phyloP scores from a whole-genome alignment of 2,888 invertebrate species.

The Gasteruption jaculator region DNA sequence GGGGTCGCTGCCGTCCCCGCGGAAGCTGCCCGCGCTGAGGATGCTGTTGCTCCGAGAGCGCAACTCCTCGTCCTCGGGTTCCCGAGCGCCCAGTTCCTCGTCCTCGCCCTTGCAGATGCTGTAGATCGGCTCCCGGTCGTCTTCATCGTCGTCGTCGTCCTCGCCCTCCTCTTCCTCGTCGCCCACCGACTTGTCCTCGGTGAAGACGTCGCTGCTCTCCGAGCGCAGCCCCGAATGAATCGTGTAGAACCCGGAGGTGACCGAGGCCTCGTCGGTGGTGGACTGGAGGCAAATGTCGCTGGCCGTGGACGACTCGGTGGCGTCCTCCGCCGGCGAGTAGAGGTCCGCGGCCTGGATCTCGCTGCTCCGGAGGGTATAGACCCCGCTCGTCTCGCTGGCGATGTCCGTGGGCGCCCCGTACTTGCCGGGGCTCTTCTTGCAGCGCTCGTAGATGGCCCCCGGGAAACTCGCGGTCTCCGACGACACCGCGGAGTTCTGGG shows the following conservation, averaged over 20 bases:
- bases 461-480: conserved; percentile 62
- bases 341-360: conserved; percentile 45
- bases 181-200: conserved; percentile 36
- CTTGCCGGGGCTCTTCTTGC: conserved; percentile 41
- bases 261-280: conserved; percentile 48
- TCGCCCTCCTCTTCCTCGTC: conserved; percentile 31
- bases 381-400: conserved; percentile 81
- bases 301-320: conserved; percentile 40
- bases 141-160: conserved; percentile 6
- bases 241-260: conserved; percentile 49
- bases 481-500: conserved; percentile 73
- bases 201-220: conserved; percentile 47
- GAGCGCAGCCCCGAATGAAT: conserved; percentile 47
- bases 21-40: conserved; percentile 76
- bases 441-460: conserved; percentile 47
- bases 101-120: conserved; percentile 46
- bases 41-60: conserved; percentile 66
- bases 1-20: conserved; percentile 86
- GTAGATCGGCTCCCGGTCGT: conserved; percentile 48
- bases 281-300: conserved; percentile 47
- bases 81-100: conserved; percentile 30
- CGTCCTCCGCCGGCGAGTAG: conserved; percentile 38
- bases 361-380: conserved; percentile 69
- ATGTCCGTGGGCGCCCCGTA: conserved; percentile 44
- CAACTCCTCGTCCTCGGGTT: conserved; percentile 31